Evolutionary conservation across 2,113 vertebrate genomes (phyloP).

Genomic region (Mormoops blainvillei): DNA sequence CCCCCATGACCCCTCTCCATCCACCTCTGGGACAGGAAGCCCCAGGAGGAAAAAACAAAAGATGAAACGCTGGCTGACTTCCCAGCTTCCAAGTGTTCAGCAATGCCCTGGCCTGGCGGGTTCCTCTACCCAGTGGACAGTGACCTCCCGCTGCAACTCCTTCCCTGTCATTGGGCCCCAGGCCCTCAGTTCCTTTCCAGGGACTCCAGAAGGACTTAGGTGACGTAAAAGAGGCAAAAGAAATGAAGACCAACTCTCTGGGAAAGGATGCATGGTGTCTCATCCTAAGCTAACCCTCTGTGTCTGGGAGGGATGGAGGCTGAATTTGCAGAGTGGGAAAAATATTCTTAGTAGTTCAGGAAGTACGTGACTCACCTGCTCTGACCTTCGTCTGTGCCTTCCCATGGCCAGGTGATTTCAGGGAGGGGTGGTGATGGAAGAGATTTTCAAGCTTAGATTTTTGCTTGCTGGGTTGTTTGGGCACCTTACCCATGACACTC

Average conservation of each 20-base stretch:
- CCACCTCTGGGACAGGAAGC: conserved; percentile 67
- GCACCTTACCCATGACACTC: neutral
- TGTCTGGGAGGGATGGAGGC: neutral
- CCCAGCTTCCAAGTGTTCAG: conserved; percentile 44
- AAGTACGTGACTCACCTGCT: conserved; percentile 42
- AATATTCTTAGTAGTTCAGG: neutral
- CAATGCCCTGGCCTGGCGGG: neutral
- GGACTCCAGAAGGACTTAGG: conserved; percentile 31
- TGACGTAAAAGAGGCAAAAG: conserved; percentile 7
- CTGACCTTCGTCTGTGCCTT: neutral
- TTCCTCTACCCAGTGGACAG: conserved; percentile 5
- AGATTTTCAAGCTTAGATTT: neutral
- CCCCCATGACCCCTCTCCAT: conserved; percentile 28
- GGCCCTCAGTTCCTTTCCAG: conserved; percentile 46
- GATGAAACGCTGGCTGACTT: conserved; percentile 59
- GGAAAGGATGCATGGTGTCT: conserved; percentile 67
- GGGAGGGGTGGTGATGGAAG: neutral
- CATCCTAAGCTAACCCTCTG: neutral
- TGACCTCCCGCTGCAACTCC: conserved; percentile 11
- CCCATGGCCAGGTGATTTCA: neutral
- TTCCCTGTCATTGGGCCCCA: conserved; percentile 20
- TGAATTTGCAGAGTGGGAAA: neutral
- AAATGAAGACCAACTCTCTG: conserved; percentile 9
- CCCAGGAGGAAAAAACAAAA: conserved; percentile 67
- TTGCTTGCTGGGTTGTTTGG: conserved; percentile 13